Base-by-base conservation (phyloP, 2,113 vertebrate species). In the Pterocles gutturalis region DNA sequence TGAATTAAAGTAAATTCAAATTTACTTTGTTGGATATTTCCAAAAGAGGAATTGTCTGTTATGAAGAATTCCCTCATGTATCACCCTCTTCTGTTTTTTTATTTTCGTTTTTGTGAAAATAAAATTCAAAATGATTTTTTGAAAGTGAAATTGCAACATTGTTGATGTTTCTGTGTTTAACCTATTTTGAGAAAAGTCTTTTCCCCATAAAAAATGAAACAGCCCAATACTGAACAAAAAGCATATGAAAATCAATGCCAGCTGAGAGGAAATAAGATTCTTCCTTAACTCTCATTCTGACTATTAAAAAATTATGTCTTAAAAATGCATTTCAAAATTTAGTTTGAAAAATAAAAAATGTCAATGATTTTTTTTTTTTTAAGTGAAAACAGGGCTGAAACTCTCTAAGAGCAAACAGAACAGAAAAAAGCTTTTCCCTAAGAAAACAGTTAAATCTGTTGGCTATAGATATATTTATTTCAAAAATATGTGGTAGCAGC, bases 271-370 rank as follows among this genome's bases (percentile, higher is more conserved):
- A 95, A 67, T 41, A 62, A 55, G 34, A 64, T 48, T 94, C 65
- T 95, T 90, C 72, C 60, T 93, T 83, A 85, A 72, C 16, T 93
- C 61, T 87, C 29, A 64, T 83, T 90, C 51, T 66, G 46, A 41
- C 54, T 70, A 31, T 53, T 86, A 60, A 60, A 95, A 75, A 70
- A 48, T 25, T 31, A 14, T 53, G 17, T 18, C 66, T 96, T 77
- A 62, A 84, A 91, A 95, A 75, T 45, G 22, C 7, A 64, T 92
- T 86, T 96, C 20, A 61, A 84, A 89, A 84, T 83, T 67, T 43
- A 91, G 17, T 57, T 93, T 87, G 22, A 89, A 86, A 93, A 92
- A 77, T 84, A 21, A 87, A 95, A 85, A 93, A 87, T 55, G n/a
- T 87, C 60, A 72, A 46, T 4, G 7, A 8, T 54, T 10, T 17